phyloP scores from a whole-genome alignment of 2,888 invertebrate species.

The Eilema griseolum region DNA sequence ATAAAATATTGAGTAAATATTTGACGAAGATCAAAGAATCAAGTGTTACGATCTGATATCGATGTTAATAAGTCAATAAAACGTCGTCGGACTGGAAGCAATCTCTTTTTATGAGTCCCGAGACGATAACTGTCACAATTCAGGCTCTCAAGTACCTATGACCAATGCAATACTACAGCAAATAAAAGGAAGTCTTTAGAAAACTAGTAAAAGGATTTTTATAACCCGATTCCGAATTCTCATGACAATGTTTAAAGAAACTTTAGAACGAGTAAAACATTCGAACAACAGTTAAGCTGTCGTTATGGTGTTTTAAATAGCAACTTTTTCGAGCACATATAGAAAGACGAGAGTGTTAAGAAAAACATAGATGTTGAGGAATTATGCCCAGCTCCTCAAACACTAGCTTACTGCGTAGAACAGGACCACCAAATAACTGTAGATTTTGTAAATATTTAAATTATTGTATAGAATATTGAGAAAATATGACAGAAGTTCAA shows the following conservation, averaged over 20 bases:
- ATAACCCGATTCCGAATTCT: slow-evolving; percentile 20
- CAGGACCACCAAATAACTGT: too few relatives aligned
- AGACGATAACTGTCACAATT: slow-evolving; percentile 79
- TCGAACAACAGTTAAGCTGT: slow-evolving; percentile 4
- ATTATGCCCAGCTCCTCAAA: too few relatives aligned
- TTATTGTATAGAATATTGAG: too few relatives aligned
- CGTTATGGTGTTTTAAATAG: neutral
- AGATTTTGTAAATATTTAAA: too few relatives aligned
- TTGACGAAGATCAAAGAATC: slow-evolving; percentile 83
- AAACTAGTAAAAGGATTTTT: slow-evolving; percentile 43
- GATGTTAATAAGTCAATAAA: slow-evolving; percentile 87
- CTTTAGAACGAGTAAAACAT: slow-evolving; percentile 7
- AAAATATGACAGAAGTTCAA: too few relatives aligned
- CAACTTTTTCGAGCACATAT: too few relatives aligned
- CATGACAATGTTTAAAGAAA: slow-evolving; percentile 1
- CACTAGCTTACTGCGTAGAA: too few relatives aligned
- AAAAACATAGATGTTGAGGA: too few relatives aligned
- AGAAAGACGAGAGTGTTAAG: too few relatives aligned
- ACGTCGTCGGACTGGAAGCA: slow-evolving; percentile 83
- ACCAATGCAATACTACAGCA: slow-evolving; percentile 61
- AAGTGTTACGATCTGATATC: slow-evolving; percentile 85
- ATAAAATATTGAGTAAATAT: slow-evolving; percentile 76
- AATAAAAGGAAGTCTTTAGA: slow-evolving; percentile 45
- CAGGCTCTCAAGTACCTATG: slow-evolving; percentile 74
- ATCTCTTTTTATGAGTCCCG: slow-evolving; percentile 85